phyloP scores from a whole-genome alignment of 2,797 vertebrate species.

The Tragopan temminckii region DNA sequence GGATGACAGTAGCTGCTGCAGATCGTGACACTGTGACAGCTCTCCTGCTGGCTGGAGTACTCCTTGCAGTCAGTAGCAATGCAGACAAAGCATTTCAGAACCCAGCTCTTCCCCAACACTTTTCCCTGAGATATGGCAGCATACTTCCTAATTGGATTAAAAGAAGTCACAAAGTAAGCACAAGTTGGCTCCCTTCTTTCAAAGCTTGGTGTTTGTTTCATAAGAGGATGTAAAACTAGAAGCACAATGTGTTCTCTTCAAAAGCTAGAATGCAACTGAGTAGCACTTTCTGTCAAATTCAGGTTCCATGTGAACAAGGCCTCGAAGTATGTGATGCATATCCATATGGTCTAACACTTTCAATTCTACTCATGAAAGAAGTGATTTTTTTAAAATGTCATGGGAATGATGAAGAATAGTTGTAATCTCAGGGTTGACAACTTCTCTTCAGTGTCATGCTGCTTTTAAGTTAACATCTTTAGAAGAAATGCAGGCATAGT shows the following conservation, averaged over 20 bases:
- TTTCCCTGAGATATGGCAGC: neutral
- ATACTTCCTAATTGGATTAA: neutral
- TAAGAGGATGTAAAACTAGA: conserved; percentile 14
- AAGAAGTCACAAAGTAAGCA: neutral
- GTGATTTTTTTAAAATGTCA: neutral
- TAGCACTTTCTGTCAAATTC: neutral
- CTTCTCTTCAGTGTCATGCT: conserved; percentile 28
- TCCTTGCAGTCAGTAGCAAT: neutral
- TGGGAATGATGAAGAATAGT: conserved; percentile 24
- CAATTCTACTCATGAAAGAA: conserved; percentile 18
- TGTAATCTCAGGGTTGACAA: conserved; percentile 20
- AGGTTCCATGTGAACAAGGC: neutral
- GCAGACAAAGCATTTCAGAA: neutral
- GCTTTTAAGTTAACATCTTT: conserved; percentile 67
- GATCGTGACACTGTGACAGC: neutral
- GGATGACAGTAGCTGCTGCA: neutral
- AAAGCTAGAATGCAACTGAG: neutral
- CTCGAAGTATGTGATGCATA: neutral
- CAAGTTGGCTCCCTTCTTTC: neutral
- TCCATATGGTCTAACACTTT: neutral
- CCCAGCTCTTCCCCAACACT: neutral
- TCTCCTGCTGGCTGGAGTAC: neutral
- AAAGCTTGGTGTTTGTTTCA: neutral
- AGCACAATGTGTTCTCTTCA: neutral
- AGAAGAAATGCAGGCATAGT: conserved; percentile 55